phyloP scores from a whole-genome alignment of 2,113 vertebrate species.

The Acrocephalus kingi region DNA sequence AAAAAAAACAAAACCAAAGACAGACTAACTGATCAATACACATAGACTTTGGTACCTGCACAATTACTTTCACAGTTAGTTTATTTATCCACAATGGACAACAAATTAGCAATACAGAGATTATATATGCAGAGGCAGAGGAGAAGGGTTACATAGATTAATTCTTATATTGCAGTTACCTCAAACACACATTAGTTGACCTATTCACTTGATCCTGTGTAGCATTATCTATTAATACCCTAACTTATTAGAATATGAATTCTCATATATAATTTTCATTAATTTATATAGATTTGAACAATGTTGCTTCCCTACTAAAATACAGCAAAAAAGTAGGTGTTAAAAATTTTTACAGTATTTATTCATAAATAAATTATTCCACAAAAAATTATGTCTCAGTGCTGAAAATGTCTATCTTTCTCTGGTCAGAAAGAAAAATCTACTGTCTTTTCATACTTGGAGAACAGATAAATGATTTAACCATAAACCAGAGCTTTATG shows the following conservation, averaged over 20 bases:
- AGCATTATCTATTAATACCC: not conserved
- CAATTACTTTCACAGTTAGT: not conserved
- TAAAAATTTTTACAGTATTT: not conserved
- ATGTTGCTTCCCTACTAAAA: not conserved
- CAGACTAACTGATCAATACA: not conserved
- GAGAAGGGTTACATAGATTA: not conserved
- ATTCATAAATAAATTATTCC: not conserved
- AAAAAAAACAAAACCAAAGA: not conserved
- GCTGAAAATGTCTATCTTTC: not conserved
- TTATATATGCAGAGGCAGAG: not conserved
- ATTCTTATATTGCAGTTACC: not conserved
- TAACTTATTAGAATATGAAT: not conserved
- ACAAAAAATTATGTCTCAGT: not conserved
- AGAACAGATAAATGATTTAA: not conserved
- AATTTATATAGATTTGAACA: not conserved
- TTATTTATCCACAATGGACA: not conserved
- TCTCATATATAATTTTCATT: not conserved
- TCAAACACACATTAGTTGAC: not conserved
- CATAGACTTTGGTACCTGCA: not conserved
- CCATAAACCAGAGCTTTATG: not conserved
- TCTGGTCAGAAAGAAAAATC: not conserved
- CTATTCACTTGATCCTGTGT: not conserved
- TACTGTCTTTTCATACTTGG: not conserved
- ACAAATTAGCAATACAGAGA: not conserved
- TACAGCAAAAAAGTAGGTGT: not conserved